Conservation (phyloP, 1,140 invertebrate species). For the Rhopalosiphum maidis region DNA sequence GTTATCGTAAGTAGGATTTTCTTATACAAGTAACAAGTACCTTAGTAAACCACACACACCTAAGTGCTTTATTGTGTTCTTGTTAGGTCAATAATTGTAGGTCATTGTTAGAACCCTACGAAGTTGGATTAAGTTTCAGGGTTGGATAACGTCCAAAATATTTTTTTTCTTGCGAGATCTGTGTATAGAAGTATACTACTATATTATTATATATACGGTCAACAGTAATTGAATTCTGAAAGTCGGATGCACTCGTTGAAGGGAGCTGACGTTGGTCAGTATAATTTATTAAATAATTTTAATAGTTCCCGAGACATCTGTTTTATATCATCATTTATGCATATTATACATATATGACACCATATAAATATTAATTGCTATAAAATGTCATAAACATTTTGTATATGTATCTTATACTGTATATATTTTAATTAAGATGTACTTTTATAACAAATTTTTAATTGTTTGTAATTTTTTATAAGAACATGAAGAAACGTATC, state of each 20-base stretch:
- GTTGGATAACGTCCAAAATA: background rate
- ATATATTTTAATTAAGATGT: background rate
- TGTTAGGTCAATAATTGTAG: background rate
- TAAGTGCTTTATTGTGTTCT: background rate
- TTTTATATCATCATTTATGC: background rate
- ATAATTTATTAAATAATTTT: constrained; percentile 13
- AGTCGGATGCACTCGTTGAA: constrained; percentile 20
- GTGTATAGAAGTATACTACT: background rate
- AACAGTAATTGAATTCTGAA: background rate
- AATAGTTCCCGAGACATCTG: background rate
- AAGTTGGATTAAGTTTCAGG: background rate
- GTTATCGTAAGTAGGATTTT: background rate
- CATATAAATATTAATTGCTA: background rate
- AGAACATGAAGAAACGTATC: background rate
- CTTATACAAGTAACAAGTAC: background rate
- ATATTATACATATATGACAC: background rate
- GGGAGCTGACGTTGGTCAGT: background rate
- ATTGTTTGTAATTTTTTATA: background rate
- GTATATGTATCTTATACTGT: background rate
- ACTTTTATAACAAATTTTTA: background rate
- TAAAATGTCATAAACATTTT: background rate
- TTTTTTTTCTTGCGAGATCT: background rate
- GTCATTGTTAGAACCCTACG: background rate
- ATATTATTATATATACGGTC: background rate
- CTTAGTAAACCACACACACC: background rate